Evolutionary conservation across 1,140 invertebrate species (phyloP).

Genomic region (Orius insidiosus): DNA sequence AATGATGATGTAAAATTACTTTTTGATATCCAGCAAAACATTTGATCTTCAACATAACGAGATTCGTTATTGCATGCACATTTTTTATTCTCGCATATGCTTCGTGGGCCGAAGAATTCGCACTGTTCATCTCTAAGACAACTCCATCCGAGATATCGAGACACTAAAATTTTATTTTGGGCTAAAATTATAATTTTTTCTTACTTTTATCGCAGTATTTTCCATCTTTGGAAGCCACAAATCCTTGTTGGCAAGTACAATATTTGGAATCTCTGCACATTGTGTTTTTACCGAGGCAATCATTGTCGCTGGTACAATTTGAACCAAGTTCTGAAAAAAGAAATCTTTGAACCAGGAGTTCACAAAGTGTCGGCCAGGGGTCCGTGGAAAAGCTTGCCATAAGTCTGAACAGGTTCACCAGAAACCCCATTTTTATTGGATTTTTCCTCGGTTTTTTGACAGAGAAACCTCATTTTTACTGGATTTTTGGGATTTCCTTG

Average conservation of each 20-base stretch:
- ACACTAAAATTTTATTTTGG: too few species aligned
- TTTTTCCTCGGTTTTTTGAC: too few species aligned
- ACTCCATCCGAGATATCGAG: slow-evolving; percentile 9
- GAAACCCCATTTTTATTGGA: too few species aligned
- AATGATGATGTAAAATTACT: too few species aligned
- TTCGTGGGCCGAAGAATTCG: slow-evolving; percentile 21
- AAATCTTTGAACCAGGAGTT: too few species aligned
- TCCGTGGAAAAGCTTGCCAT: too few species aligned
- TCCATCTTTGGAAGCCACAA: slow-evolving; percentile 18
- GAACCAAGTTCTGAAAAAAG: slow-evolving; percentile 22
- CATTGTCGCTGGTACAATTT: slow-evolving; percentile 12
- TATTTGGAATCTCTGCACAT: slow-evolving; percentile 19
- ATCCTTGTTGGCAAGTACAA: slow-evolving; percentile 16
- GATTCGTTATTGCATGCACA: slow-evolving; percentile 21
- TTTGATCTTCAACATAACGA: slow-evolving; percentile 19
- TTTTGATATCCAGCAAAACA: slow-evolving; percentile 23
- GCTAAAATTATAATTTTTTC: slow-evolving; percentile 5
- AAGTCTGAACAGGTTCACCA: too few species aligned
- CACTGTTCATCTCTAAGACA: slow-evolving; percentile 21
- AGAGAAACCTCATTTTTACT: too few species aligned
- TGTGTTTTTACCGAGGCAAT: slow-evolving; percentile 13
- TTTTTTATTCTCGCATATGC: slow-evolving; percentile 15
- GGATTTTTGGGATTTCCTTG: too few species aligned
- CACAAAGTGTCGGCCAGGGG: too few species aligned
- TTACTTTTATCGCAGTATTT: slow-evolving; percentile 21